These are phyloP conservation scores for Macquaria ambigua DNA, from an alignment of 2,113 vertebrate species.

Conservation along the genomic window DNA sequence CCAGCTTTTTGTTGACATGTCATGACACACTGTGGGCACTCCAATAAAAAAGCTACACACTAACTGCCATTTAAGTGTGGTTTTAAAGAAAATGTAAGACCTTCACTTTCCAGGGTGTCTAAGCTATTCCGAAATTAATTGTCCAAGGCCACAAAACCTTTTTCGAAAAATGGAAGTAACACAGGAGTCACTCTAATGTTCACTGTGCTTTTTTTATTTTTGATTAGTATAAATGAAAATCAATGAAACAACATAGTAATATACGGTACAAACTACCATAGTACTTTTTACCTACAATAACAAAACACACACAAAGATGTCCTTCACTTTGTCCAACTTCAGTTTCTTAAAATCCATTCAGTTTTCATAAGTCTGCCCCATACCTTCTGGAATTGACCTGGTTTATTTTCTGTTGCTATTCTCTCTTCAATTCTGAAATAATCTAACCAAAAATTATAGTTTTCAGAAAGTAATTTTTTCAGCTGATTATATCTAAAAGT, in stretches of 20 bases:
- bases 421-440: not conserved
- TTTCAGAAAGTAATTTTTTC: not conserved
- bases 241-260: not conserved
- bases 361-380: not conserved
- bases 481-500: not conserved
- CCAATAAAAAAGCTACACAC: not conserved
- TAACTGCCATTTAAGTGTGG: not conserved
- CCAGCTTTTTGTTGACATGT: not conserved
- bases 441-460: not conserved
- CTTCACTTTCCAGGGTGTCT: not conserved
- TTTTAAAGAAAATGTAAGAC: not conserved
- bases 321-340: not conserved
- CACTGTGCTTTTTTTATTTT: not conserved
- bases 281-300: not conserved
- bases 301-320: not conserved
- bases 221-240: not conserved
- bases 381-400: not conserved
- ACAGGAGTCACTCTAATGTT: not conserved
- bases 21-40: not conserved
- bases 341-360: not conserved
- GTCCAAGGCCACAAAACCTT: not conserved
- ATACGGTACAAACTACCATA: not conserved
- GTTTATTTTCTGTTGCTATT: not conserved
- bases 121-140: not conserved
- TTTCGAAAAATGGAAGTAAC: not conserved